Evolutionary conservation across 2,797 vertebrate species (phyloP).

Genomic region (Falco columbarius): DNA sequence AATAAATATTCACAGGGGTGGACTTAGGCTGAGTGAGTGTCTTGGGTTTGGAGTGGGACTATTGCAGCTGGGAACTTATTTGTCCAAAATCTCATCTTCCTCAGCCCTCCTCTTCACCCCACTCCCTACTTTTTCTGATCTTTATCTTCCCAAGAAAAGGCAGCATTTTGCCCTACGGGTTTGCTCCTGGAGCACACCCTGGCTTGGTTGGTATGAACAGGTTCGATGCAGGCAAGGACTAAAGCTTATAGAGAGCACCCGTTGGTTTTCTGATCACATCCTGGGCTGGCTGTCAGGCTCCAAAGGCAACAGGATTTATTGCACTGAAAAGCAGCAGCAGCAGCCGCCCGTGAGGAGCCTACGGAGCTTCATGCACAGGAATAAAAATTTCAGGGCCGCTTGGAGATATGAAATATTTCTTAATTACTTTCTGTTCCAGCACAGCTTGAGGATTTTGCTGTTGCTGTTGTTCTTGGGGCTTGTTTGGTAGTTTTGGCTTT

Average conservation of each 20-base stretch:
- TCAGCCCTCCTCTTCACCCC: background rate
- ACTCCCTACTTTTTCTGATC: background rate
- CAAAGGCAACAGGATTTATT: slow-evolving; percentile 76
- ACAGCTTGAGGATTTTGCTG: slow-evolving; percentile 46
- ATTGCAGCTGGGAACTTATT: background rate
- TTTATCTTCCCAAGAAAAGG: background rate
- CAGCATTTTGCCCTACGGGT: background rate
- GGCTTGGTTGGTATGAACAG: background rate
- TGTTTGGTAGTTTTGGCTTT: background rate
- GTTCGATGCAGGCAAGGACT: slow-evolving; percentile 15
- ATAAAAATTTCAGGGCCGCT: slow-evolving; percentile 65
- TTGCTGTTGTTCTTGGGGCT: slow-evolving; percentile 1
- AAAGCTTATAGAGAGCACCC: slow-evolving; percentile 30
- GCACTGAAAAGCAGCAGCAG: slow-evolving; percentile 53
- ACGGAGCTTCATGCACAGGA: slow-evolving; percentile 44
- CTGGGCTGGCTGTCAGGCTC: slow-evolving; percentile 63
- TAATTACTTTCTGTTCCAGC: slow-evolving; percentile 66
- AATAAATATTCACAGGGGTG: background rate
- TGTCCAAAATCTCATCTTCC: background rate
- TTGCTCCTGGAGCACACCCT: background rate
- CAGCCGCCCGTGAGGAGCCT: slow-evolving; percentile 55
- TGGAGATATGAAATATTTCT: slow-evolving; percentile 66
- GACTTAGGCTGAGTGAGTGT: background rate
- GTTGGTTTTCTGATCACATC: slow-evolving; percentile 75
- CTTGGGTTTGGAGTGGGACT: background rate